Evolutionary conservation across 92 coral and sea anemone genomes (phyloP).

Genomic region (Hydrozoanthus gracilis): DNA sequence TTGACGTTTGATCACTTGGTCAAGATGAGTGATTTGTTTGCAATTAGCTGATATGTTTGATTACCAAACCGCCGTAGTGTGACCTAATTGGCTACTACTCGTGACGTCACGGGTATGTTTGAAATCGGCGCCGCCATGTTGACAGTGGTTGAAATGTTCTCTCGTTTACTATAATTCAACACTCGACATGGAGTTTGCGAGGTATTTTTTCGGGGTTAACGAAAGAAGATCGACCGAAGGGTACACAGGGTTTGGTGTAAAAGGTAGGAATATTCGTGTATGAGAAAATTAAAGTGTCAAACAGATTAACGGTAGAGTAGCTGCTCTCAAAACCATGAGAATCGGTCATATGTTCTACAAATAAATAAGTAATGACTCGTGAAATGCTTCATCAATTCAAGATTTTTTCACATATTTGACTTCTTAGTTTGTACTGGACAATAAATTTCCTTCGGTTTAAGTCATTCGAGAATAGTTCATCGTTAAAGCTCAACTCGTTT

Average conservation of each 20-base stretch:
- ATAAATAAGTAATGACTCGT: conserved; percentile 36
- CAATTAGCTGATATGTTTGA: too few relatives aligned
- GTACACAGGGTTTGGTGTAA: conserved; percentile 77
- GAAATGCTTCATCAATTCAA: conserved; percentile 33
- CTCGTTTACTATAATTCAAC: conserved; percentile 46
- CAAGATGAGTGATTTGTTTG: too few relatives aligned
- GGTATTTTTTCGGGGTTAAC: conserved; percentile 77
- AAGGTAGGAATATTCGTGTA: conserved; percentile 63
- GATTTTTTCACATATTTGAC: neutral
- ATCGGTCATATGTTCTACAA: conserved; percentile 45
- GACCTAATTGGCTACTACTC: conserved; percentile 69
- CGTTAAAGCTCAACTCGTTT: neutral
- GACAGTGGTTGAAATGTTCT: conserved; percentile 50
- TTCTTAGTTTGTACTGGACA: neutral
- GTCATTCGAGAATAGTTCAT: neutral
- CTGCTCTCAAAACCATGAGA: conserved; percentile 30
- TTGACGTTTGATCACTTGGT: too few relatives aligned
- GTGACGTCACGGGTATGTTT: conserved; percentile 78
- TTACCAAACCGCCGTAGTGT: neutral
- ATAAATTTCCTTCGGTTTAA: neutral
- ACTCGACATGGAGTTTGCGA: conserved; percentile 80
- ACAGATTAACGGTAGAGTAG: conserved; percentile 15
- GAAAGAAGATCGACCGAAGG: conserved; percentile 77
- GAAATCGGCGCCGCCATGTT: conserved; percentile 73
- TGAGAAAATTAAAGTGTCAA: neutral